These are phyloP conservation scores for Nomada lathburiana DNA, from an alignment of 2,888 invertebrate genomes.

Conservation along the genomic window DNA sequence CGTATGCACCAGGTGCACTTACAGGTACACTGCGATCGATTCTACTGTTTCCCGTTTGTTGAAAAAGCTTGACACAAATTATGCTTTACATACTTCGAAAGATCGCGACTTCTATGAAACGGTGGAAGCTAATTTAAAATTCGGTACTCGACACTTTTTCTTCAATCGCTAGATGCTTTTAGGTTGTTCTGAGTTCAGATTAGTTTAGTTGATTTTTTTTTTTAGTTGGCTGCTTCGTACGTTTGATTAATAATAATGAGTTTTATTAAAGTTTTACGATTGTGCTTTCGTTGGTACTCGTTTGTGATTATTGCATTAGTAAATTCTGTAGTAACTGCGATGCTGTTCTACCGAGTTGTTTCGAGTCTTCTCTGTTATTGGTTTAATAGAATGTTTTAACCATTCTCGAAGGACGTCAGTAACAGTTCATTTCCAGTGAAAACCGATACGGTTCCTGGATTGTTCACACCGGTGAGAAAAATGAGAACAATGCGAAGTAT, in stretches of 20 bases:
- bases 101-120: not conserved
- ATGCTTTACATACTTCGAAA: not conserved
- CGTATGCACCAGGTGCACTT: not conserved
- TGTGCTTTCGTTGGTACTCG: too few relatives aligned
- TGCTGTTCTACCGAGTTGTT: not conserved
- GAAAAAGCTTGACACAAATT: not conserved
- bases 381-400: not conserved
- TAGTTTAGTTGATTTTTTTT: too few relatives aligned
- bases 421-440: not conserved
- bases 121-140: not conserved
- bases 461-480: not conserved
- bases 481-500: conserved; percentile 15
- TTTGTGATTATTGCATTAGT: not conserved
- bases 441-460: conserved; percentile 13
- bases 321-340: too few relatives aligned
- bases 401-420: not conserved
- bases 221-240: too few relatives aligned
- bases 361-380: not conserved
- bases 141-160: not conserved
- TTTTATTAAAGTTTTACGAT: too few relatives aligned
- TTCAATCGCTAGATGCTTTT: not conserved
- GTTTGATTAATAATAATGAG: too few relatives aligned
- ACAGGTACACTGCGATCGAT: not conserved
- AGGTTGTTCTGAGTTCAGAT: not conserved
- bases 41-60: conserved; percentile 16